Conservation (phyloP, 2,797 vertebrate genomes). For the Gymnothorax javanicus region DNA sequence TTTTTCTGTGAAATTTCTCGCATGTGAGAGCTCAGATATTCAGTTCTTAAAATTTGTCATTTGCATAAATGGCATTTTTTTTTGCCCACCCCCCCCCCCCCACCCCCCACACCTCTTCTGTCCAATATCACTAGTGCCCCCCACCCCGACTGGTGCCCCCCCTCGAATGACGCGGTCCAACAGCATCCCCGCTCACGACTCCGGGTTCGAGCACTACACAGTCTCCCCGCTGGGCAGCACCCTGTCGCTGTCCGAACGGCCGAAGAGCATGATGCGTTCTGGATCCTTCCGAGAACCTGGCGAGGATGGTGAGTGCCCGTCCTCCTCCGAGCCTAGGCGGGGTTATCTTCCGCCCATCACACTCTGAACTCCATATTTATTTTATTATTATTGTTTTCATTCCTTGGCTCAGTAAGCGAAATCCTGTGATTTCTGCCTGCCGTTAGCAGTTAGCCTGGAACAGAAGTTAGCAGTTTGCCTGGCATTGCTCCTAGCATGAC, state of each 20-base stretch:
- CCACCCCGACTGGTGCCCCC: slow-evolving; percentile 75
- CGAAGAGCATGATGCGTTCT: slow-evolving; percentile 92
- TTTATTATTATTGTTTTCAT: too few species aligned
- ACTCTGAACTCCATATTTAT: too few species aligned
- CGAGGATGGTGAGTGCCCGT: slow-evolving; percentile 82
- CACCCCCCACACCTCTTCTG: slow-evolving; percentile 28
- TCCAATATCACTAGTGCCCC: slow-evolving; percentile 64
- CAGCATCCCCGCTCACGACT: slow-evolving; percentile 94
- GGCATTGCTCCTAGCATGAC: not conserved
- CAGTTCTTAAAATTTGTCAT: not conserved
- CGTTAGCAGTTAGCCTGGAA: too few species aligned
- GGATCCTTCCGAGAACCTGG: slow-evolving; percentile 87
- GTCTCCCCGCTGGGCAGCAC: slow-evolving; percentile 90
- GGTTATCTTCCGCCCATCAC: not conserved
- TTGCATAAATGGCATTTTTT: slow-evolving; percentile 11
- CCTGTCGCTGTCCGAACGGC: slow-evolving; percentile 87
- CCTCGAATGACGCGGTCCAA: slow-evolving; percentile 94
- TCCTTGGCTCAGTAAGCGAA: not conserved
- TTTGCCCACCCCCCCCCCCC: not conserved
- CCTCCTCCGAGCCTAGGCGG: not conserved
- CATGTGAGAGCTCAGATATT: not conserved
- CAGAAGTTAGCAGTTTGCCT: not conserved
- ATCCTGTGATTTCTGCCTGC: not conserved
- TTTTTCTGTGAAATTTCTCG: not conserved
- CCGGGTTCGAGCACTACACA: slow-evolving; percentile 86